Percentiles rank a stretch among this genome's conserved stretches.
phyloP scores from a whole-genome alignment of 2,113 vertebrate genomes.

The Corvus hawaiiensis region DNA sequence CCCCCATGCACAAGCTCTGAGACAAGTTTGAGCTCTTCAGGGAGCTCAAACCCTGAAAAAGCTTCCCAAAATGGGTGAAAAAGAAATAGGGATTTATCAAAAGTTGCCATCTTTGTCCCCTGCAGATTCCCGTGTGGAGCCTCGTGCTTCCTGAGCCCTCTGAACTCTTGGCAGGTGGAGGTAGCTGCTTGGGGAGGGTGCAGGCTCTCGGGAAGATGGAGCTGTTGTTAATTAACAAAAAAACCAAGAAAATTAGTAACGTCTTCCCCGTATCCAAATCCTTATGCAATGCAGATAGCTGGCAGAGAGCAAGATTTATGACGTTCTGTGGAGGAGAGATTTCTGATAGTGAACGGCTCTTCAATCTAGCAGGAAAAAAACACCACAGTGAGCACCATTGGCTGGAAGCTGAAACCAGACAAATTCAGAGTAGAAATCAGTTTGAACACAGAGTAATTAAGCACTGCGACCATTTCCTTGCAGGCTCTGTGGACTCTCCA shows the following conservation, averaged over 20 bases:
- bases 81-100: background rate
- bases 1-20: background rate
- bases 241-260: background rate
- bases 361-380: slow-evolving; percentile 21
- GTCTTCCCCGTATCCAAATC: background rate
- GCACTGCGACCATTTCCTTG: background rate
- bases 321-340: background rate
- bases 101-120: background rate
- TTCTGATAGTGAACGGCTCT: slow-evolving; percentile 39
- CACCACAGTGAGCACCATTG: background rate
- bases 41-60: background rate
- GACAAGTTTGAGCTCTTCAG: background rate
- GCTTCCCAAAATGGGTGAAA: background rate
- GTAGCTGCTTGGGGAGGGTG: fast-evolving
- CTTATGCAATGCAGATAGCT: background rate
- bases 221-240: slow-evolving; percentile 35
- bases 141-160: background rate
- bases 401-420: slow-evolving; percentile 24
- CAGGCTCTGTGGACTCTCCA: background rate
- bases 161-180: background rate
- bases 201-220: background rate
- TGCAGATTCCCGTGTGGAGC: background rate
- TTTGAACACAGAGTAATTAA: slow-evolving; percentile 8
- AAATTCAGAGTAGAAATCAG: slow-evolving; percentile 3
- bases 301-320: slow-evolving; percentile 40